These are phyloP conservation scores for Phymorhynchus buccinoides DNA, from an alignment of 1,140 invertebrate species.

Conservation along the genomic window DNA sequence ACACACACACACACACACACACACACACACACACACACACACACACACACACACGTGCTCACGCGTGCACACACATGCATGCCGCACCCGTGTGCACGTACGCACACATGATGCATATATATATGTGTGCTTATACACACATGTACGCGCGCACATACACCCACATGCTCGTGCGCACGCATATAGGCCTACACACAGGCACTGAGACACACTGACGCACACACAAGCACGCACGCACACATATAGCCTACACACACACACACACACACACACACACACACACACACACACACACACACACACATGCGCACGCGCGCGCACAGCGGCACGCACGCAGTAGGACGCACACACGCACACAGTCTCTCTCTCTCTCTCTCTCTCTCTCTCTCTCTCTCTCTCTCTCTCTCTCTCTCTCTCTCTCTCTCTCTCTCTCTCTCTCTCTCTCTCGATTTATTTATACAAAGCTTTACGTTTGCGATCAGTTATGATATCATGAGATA, in stretches of 20 bases:
- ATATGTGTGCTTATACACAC: too few relatives aligned
- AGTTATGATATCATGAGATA: too few relatives aligned
- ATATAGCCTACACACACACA: too few relatives aligned
- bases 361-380: neutral
- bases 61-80: neutral
- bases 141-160: too few relatives aligned
- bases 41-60: neutral
- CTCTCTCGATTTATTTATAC: too few relatives aligned
- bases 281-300: neutral
- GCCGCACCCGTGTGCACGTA: neutral
- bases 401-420: neutral
- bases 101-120: neutral
- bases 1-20: neutral
- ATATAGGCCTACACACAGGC: too few relatives aligned
- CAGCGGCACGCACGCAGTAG: neutral
- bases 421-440: neutral
- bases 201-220: too few relatives aligned
- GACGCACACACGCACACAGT: neutral
- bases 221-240: too few relatives aligned
- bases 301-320: neutral
- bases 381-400: neutral
- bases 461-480: too few relatives aligned
- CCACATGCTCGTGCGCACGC: too few relatives aligned
- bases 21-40: slow-evolving; percentile 7
- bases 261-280: neutral